Evolutionary conservation across 2,797 vertebrate genomes (phyloP), one percentile per base, ranked within the genome.

Genomic region (Oreortyx pictus): DNA sequence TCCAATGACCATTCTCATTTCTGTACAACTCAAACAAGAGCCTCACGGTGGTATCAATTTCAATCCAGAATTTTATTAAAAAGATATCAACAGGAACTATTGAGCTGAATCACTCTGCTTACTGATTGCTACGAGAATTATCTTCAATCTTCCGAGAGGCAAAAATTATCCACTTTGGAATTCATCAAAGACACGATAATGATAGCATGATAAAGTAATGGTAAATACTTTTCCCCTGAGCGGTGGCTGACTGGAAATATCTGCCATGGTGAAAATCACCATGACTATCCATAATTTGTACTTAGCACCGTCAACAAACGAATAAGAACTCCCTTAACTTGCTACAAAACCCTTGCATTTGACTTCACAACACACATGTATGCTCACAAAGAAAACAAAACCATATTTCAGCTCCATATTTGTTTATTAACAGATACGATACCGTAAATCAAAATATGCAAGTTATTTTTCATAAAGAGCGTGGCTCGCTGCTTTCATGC

Each of bases 31-130:
- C 33, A 52, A 1, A 13, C 12, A 61, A 70, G 43, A 47, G 44
- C 37, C 61, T 64, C 1, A 2, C 65, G 77, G 65, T 57, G 33
- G 14, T 49, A 88, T 39, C 86, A 77, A 37, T 75, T 71, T 50
- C 78, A 65, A 41, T 41, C 70, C 31, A 80, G 66, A 66, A 66
- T 71, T 65, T 67, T 91, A 89, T 86, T 82, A 68, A 49, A 39
- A 85, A 68, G 68, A 17, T 54, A 87, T 5, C 68, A 65, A 23
- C n/a, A 89, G 62, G 43, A 85, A 75, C 54, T 82, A 80, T 3
- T 87, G 56, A 93, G 92, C 49, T 72, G 76, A 66, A 93, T 81
- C 27, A 57, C 14, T 54, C 43, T 90, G 68, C 82, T 94, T 92
- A 85, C 82, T 72, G 75, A 87, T 68, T 83, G 61, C 68, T 50